These are phyloP conservation scores for Siderastrea siderea DNA, from an alignment of 92 coral and sea anemone genomes.

Conservation along the genomic window DNA sequence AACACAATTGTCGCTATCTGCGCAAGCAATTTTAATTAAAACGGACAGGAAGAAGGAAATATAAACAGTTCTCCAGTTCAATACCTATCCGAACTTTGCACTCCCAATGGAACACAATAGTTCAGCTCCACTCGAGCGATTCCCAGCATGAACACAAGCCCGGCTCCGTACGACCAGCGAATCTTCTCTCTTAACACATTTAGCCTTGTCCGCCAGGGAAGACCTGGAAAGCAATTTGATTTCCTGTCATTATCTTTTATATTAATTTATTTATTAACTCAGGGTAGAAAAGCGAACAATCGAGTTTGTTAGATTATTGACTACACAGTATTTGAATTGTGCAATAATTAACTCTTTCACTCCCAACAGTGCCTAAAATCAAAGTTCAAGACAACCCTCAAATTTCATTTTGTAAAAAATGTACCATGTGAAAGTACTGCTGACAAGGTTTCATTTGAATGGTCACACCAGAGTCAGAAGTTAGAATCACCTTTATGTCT, in stretches of 20 bases:
- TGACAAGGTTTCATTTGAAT: too few relatives aligned
- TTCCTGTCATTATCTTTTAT: background rate
- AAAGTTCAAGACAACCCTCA: too few relatives aligned
- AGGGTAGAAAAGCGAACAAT: too few relatives aligned
- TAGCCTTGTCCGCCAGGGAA: conserved; percentile 79
- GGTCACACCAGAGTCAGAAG: too few relatives aligned
- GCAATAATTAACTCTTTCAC: too few relatives aligned
- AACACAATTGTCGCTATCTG: background rate
- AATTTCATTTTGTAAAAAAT: too few relatives aligned
- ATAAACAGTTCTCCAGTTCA: background rate
- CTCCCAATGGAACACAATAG: conserved; percentile 89
- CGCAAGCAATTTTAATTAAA: background rate
- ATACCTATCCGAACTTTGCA: conserved; percentile 89
- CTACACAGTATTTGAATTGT: too few relatives aligned
- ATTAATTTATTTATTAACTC: too few relatives aligned
- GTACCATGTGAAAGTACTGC: too few relatives aligned
- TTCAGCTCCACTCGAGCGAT: conserved; percentile 93
- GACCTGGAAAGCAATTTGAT: conserved; percentile 43
- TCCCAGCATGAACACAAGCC: conserved; percentile 90
- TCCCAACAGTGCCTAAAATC: too few relatives aligned
- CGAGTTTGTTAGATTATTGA: background rate
- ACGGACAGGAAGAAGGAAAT: background rate
- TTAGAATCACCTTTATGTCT: too few relatives aligned
- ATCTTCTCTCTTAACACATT: conserved; percentile 69
- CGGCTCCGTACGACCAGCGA: conserved; percentile 96